Conservation (phyloP, 2,797 vertebrate genomes). For the Cichlasoma orientale region DNA sequence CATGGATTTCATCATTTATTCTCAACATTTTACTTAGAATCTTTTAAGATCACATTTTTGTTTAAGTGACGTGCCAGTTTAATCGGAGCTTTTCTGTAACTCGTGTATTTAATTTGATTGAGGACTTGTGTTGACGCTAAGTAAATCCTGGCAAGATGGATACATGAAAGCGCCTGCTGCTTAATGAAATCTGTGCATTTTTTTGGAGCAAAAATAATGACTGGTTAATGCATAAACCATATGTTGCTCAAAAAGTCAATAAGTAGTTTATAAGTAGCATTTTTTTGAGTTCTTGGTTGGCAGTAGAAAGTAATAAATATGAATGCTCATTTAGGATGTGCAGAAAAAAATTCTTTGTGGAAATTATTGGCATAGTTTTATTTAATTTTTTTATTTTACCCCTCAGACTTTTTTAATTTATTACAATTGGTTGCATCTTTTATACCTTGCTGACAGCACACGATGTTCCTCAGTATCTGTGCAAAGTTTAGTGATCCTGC, state of each 20-base stretch:
- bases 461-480: not conserved
- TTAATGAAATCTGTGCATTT: constrained; percentile 12
- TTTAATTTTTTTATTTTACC: not conserved
- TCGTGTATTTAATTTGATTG: constrained; percentile 14
- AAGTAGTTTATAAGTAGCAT: not conserved
- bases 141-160: constrained; percentile 24
- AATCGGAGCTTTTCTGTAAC: constrained; percentile 18
- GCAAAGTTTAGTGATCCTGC: not conserved
- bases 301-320: not conserved
- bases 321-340: not conserved
- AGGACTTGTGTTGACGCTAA: not conserved
- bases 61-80: constrained; percentile 23
- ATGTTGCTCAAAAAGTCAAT: not conserved
- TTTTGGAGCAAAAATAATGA: constrained; percentile 14
- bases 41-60: constrained; percentile 20
- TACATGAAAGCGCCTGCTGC: constrained; percentile 5
- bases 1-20: constrained; percentile 39
- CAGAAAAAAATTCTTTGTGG: not conserved
- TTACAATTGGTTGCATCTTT: not conserved
- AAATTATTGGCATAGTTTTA: not conserved
- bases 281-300: not conserved
- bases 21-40: not conserved
- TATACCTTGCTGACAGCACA: not conserved
- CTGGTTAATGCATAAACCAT: not conserved
- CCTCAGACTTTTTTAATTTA: not conserved